Percentiles rank a stretch among this genome's conserved stretches.
Evolutionary conservation across 2,888 invertebrate species (phyloP).

Genomic region (Villa cingulata): DNA sequence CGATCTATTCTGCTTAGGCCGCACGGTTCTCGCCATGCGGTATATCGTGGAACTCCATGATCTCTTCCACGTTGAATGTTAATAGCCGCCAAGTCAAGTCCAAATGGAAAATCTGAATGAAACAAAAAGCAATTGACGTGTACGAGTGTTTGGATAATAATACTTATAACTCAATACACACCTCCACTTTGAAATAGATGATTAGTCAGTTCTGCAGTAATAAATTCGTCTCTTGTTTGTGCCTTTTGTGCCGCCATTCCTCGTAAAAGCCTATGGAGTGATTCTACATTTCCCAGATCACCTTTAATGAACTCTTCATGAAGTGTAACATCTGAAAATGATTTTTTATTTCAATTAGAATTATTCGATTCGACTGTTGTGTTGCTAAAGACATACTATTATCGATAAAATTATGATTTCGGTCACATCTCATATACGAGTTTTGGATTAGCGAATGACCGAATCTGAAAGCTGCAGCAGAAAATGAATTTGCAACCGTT

Average conservation of each 20-base stretch:
- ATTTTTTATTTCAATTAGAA: background rate
- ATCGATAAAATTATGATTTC: constrained; percentile 49
- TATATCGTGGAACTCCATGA: constrained; percentile 72
- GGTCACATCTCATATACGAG: constrained; percentile 59
- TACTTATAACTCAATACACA: constrained; percentile 7
- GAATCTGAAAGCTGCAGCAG: constrained; percentile 72
- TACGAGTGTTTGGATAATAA: background rate
- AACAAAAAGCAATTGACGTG: background rate
- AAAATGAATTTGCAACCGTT: constrained; percentile 62
- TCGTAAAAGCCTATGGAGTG: constrained; percentile 62
- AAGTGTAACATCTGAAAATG: constrained; percentile 55
- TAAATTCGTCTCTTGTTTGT: constrained; percentile 68
- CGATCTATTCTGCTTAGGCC: constrained; percentile 49
- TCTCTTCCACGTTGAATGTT: constrained; percentile 80
- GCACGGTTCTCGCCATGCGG: constrained; percentile 66
- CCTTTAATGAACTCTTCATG: constrained; percentile 63
- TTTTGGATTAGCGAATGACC: constrained; percentile 77
- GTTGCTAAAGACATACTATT: constrained; percentile 47
- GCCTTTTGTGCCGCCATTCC: constrained; percentile 66
- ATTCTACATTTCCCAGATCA: constrained; percentile 63
- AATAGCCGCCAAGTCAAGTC: constrained; percentile 76
- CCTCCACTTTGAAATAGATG: constrained; percentile 63
- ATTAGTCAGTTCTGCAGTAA: constrained; percentile 66
- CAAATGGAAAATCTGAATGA: constrained; percentile 46
- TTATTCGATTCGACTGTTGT: background rate